These are phyloP conservation scores for Mythimna vitellina DNA, from an alignment of 2,888 invertebrate species.

Conservation along the genomic window DNA sequence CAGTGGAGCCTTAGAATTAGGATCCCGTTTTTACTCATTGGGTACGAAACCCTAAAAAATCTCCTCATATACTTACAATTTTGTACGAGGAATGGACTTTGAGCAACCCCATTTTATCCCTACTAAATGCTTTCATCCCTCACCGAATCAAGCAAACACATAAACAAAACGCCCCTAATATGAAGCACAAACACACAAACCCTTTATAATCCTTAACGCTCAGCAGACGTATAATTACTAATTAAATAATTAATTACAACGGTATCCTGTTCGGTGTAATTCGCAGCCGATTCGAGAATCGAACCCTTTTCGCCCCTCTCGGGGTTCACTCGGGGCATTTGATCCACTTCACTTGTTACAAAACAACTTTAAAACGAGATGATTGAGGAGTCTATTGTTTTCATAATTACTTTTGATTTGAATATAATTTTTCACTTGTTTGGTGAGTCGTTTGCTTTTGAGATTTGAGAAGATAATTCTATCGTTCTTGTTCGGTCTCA, in stretches of 20 bases:
- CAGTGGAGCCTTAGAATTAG: too few species aligned
- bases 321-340: slow-evolving; percentile 51
- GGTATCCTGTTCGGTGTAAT: slow-evolving; percentile 61
- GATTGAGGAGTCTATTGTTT: slow-evolving; percentile 39
- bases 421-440: slow-evolving; percentile 41
- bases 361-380: slow-evolving; percentile 51
- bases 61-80: slow-evolving; percentile 3
- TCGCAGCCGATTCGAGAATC: slow-evolving; percentile 49
- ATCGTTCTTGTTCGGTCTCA: not conserved
- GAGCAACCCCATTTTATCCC: not conserved
- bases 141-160: slow-evolving; percentile 30
- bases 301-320: slow-evolving; percentile 44
- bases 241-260: slow-evolving; percentile 71
- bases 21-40: too few species aligned
- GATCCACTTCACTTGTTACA: slow-evolving; percentile 58
- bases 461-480: slow-evolving; percentile 1
- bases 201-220: slow-evolving; percentile 60
- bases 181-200: slow-evolving; percentile 53
- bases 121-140: slow-evolving; percentile 15
- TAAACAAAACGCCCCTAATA: slow-evolving; percentile 42
- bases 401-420: slow-evolving; percentile 42
- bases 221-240: slow-evolving; percentile 65
- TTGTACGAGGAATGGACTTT: not conserved
- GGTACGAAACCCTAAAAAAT: too few species aligned
- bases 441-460: not conserved